These are phyloP conservation scores for Ditylenchus dipsaci DNA, from an alignment of 1,140 invertebrate genomes.

Conservation along the genomic window DNA sequence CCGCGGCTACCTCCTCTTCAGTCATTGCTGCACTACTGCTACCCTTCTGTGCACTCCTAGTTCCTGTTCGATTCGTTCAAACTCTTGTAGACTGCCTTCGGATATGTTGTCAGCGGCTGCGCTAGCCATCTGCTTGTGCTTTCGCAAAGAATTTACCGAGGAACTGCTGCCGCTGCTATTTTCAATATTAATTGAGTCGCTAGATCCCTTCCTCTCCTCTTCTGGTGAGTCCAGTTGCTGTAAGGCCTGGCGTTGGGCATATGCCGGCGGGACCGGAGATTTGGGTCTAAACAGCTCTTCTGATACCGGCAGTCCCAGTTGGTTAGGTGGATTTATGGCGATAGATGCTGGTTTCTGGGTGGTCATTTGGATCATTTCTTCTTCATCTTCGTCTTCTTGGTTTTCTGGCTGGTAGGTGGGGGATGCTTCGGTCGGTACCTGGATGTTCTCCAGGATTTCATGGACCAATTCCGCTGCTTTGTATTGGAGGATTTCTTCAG, in stretches of 20 bases:
- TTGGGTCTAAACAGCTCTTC: constrained; percentile 16
- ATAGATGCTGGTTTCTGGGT: background rate
- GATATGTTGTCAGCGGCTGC: background rate
- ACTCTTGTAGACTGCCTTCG: constrained; percentile 11
- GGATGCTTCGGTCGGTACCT: background rate
- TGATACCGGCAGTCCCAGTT: background rate
- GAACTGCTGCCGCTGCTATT: background rate
- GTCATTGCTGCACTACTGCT: background rate
- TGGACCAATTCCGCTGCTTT: background rate
- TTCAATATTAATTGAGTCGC: background rate
- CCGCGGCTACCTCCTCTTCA: background rate
- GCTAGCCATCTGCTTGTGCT: background rate
- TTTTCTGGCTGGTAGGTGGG: background rate
- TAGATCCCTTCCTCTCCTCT: background rate
- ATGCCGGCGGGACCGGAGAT: constrained; percentile 11
- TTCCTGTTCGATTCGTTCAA: constrained; percentile 20
- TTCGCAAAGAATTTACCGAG: background rate
- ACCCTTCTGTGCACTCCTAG: background rate
- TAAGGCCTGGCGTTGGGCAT: background rate
- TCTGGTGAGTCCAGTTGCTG: background rate
- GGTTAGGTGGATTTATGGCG: background rate
- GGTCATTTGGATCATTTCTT: background rate
- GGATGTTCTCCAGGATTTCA: background rate
- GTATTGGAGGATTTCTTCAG: background rate
- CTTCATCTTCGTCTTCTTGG: background rate